These are phyloP conservation scores for Hydrotaea diabolus DNA, from an alignment of 2,888 invertebrate species.

Conservation along the genomic window DNA sequence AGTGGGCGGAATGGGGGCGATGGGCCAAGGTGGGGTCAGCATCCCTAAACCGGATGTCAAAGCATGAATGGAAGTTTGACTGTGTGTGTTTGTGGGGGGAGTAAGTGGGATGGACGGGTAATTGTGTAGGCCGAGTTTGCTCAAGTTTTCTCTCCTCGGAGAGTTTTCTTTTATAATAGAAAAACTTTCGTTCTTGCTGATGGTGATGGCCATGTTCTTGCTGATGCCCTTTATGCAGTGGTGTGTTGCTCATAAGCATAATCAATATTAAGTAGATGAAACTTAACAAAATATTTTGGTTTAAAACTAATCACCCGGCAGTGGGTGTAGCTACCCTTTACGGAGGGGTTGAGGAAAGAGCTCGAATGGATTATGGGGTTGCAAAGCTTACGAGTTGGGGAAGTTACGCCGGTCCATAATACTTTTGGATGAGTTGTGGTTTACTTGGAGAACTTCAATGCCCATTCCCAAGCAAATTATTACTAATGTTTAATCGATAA, in stretches of 20 bases:
- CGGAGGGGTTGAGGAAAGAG: too few species aligned
- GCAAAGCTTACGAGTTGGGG: not conserved
- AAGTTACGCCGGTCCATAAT: not conserved
- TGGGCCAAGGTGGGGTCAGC: not conserved
- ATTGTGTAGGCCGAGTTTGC: not conserved
- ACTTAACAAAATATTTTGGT: constrained; percentile 5
- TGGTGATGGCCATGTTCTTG: not conserved
- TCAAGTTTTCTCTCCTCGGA: not conserved
- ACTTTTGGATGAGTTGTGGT: not conserved
- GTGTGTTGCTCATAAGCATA: not conserved
- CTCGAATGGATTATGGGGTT: not conserved
- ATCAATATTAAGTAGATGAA: constrained; percentile 1
- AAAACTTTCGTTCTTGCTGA: constrained; percentile 10
- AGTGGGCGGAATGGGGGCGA: not conserved
- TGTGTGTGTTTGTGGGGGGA: not conserved
- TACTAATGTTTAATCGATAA: not conserved
- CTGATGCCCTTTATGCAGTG: not conserved
- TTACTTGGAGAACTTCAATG: not conserved
- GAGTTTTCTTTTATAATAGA: constrained; percentile 5
- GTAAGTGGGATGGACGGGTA: not conserved
- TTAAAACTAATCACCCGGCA: not conserved
- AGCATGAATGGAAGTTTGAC: not conserved
- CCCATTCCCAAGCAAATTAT: not conserved
- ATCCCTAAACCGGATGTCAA: not conserved
- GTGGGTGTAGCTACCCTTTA: not conserved